Percentiles rank a stretch among this genome's conserved stretches.
Conservation (phyloP, 1,140 invertebrate species). For the Dendroctonus ponderosae region DNA sequence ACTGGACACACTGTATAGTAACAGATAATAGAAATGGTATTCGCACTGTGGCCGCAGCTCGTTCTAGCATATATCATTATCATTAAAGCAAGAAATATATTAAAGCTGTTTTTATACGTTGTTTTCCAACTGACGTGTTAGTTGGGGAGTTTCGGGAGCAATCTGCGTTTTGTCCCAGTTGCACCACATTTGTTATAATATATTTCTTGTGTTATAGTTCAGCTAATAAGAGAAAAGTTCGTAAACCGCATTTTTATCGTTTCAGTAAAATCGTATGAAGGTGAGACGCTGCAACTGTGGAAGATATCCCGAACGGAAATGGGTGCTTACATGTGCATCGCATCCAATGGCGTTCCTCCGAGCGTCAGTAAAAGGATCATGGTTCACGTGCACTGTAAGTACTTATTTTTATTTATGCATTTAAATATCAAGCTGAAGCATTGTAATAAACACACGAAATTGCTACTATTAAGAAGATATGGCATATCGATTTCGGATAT, state of each 20-base stretch:
- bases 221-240: constrained; percentile 10
- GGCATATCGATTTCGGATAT: too few relatives aligned
- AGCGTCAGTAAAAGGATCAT: constrained; percentile 68
- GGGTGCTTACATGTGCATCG: constrained; percentile 70
- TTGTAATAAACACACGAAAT: too few relatives aligned
- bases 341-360: constrained; percentile 65
- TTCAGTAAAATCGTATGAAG: constrained; percentile 69
- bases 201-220: background rate
- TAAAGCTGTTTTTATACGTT: background rate
- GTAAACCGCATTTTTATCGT: constrained; percentile 36
- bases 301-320: constrained; percentile 84
- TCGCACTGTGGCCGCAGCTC: background rate
- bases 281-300: constrained; percentile 72
- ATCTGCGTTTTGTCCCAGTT: too few relatives aligned
- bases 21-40: background rate
- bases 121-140: too few relatives aligned
- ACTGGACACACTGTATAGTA: too few relatives aligned
- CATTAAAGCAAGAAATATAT: background rate
- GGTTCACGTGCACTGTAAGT: constrained; percentile 79
- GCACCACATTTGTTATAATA: too few relatives aligned
- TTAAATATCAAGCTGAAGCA: too few relatives aligned
- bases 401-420: constrained; percentile 29
- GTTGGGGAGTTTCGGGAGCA: too few relatives aligned
- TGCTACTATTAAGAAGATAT: too few relatives aligned
- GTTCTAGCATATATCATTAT: background rate